Evolutionary conservation across 1,140 invertebrate genomes (phyloP), one percentile per base, ranked within the genome.

Genomic region (Drosophila ananassae): DNA sequence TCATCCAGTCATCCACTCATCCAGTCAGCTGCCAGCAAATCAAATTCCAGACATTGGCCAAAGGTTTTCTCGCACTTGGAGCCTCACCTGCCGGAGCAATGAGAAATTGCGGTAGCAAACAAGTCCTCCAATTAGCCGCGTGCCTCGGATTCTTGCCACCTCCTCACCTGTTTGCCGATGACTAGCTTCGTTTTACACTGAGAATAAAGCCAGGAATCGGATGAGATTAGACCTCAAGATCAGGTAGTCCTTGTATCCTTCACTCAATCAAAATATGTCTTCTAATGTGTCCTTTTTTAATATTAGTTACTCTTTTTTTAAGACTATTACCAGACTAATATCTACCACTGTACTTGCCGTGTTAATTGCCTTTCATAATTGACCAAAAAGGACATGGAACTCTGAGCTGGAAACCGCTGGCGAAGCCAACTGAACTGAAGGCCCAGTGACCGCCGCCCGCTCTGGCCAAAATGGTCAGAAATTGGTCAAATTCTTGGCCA

Each of bases 331-430:
- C 25, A 28, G 25, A 28, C 5, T 0, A 28, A 28, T 6, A 28
- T 28, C 7, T 10, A 12, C 12, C 34, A 12, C 9, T 37, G 34
- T 12, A n/a, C 3, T 37, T 37, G 51, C 13, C 48, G 77, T 59
- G 61, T 72, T 81, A 81, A 81, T 81, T 81, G 73, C 53, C 44
- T 50, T 28, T 46, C 67, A 67, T 73, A 82, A 81, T 82, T 73
- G 71, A 73, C 68, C 69, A 25, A 46, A 73, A 73, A 73, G 63
- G 51, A 68, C 66, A 30, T 47, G 7, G 28, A 13, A 17, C 22
- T 13, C 47, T 32, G 48, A 13, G 22, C 21, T 37, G 8, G 4
- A 50, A 59, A 4, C 2, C 37, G 21, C 37, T 9, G 12, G 10
- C 9, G 24, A 24, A n/a, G n/a, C 13, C 6, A 32, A 3, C 10